Conservation (phyloP, 2,797 vertebrate genomes). For the Cygnus olor region DNA sequence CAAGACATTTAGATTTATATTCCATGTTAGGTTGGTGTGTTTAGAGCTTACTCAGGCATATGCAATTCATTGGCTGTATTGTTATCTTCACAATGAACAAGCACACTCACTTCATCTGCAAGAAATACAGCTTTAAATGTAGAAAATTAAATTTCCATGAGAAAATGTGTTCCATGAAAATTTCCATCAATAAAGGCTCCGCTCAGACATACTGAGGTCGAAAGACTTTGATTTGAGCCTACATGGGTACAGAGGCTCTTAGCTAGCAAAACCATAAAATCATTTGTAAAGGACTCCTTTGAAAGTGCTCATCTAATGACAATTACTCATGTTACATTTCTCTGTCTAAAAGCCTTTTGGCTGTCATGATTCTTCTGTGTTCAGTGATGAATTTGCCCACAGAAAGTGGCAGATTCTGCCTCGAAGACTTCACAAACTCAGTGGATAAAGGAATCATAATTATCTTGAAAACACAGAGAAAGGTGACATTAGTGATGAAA, state of each 20-base stretch:
- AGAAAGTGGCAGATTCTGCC: not conserved
- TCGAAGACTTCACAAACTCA: not conserved
- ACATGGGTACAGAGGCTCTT: not conserved
- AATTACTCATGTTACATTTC: not conserved
- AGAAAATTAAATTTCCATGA: constrained; percentile 69
- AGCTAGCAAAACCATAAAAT: not conserved
- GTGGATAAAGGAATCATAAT: not conserved
- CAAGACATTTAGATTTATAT: constrained; percentile 64
- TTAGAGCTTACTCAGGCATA: constrained; percentile 44
- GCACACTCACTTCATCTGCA: constrained; percentile 34
- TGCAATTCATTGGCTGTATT: constrained; percentile 57
- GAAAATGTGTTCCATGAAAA: constrained; percentile 44
- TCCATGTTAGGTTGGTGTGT: constrained; percentile 41
- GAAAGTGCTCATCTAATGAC: not conserved
- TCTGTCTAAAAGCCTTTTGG: not conserved
- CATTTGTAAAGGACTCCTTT: not conserved
- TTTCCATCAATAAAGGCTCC: constrained; percentile 11
- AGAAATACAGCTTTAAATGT: constrained; percentile 41
- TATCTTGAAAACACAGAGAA: not conserved
- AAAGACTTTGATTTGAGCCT: constrained; percentile 6
- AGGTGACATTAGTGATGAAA: not conserved
- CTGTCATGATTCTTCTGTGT: not conserved
- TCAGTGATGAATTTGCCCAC: not conserved
- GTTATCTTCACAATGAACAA: constrained; percentile 58
- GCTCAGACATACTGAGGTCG: fast-evolving